Base-by-base conservation (phyloP, 2,888 invertebrate genomes). In the Agriopis marginaria region DNA sequence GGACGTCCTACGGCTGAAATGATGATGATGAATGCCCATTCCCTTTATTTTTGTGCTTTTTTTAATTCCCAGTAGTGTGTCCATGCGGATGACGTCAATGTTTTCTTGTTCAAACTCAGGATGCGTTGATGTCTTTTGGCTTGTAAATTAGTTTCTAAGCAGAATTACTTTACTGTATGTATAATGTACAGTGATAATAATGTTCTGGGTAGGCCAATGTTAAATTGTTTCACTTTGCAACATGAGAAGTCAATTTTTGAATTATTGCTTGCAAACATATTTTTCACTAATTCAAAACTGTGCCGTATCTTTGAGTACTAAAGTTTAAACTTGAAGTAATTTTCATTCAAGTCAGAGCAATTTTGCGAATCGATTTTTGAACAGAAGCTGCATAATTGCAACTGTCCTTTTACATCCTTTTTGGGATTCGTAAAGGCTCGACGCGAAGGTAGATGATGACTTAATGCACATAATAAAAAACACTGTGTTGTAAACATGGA, bases 151-250 rank as follows among this genome's bases (percentile, higher is more conserved):
- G n/a, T 49, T 14, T 32, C 32, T 32, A n/a, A 7, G 11, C 49
- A 7, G 11, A n/a, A 14, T 6, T 49, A n/a, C n/a, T 49, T 4
- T 49, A 49, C 49, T 49, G 49, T 5, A 6, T 47, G n/a, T 47
- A 47, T 12, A n/a, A n/a, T 47, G 11, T 47, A 47, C 7, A 42
- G 42, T 44, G 7, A 44, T 49, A 7, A n/a, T n/a, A 12, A 49
- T 14, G 12, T 14, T 14, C 49, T 49, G 11, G 45, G 45, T 49
- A 49, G 7, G 49, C n/a, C 14, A n/a, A 49, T n/a, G 14, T 49
- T n/a, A 49, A n/a, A 49, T n/a, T 49, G 14, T 49, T 49, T 49
- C 49, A 49, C 49, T 49, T 49, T n/a, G n/a, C 49, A 49, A 49
- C 49, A 8, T 49, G 49, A 49, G 14, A 14, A n/a, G 49, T 49